Base-by-base conservation (phyloP, 2,113 vertebrate genomes). In the Oreochromis spilurus region DNA sequence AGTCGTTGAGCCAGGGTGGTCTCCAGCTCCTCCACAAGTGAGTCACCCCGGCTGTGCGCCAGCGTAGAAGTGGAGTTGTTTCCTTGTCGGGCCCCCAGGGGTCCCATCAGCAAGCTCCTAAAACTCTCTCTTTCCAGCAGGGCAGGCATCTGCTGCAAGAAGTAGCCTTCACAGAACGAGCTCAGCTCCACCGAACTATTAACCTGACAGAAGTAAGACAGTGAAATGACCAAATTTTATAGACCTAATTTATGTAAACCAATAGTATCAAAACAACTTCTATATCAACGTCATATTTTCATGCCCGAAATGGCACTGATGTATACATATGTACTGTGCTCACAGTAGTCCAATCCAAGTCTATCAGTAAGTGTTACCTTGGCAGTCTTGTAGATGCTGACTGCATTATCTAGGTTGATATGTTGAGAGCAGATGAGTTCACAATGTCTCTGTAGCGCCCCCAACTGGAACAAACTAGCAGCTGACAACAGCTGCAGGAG, bases 131-230 rank as follows among this genome's bases (percentile, higher is more conserved):
- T 97, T 79, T 98, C 97, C 54, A 99, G 93, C 16, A 99, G 95
- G 2, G 95, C 93, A 36, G 95, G 96, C 98, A 99, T 98, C 93
- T 98, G 97, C 94, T 98, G 97, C 85, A 99, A 96, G 96, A 99
- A 99, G 97, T 97, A 99, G 84, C 97, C 97, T 80, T 99, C 98
- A 1, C 98, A 99, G 90, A 98, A 97, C 0, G 97, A 95, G 83
- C 96, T 96, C n/a, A 99, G 96, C 80, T 99, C 98, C 0, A 95
- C 93, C 0, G 97, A 97, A 0, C 96, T 97, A 87, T 98, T 97
- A 24, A 96, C 97, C 98, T 99, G 93, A 38, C 53, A 5, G 5
- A 40, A 58, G 12, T 87, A 40, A 84, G 50, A 60, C 4, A 5
- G 10, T n/a, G 5, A 5, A 26, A 38, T 13, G 52, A 36, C 55